Base-by-base conservation (phyloP, 2,797 vertebrate species). In the Centropyge bicolor region DNA sequence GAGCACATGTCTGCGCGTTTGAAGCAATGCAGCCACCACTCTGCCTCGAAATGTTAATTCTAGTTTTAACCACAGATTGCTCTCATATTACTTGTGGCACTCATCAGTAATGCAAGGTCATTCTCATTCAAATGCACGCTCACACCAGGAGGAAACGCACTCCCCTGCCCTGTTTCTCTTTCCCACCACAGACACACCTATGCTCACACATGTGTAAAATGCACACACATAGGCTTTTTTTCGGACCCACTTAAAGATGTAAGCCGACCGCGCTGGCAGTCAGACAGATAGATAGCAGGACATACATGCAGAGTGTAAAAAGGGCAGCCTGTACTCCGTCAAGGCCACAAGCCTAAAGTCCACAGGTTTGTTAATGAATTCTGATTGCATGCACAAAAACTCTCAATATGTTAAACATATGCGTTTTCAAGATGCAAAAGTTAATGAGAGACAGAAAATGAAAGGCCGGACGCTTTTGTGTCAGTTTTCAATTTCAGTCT, bases 31-130 rank as follows among this genome's bases (percentile, higher is more conserved):
- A 86, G 89, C 73, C 84, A 80, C 78, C 65, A 60, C 80, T 86
- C 84, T 75, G 63, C 85, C 86, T 86, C 70, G 81, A 91, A 91
- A 92, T 89, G 85, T 89, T 88, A 76, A 83, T 73, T 89, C 88
- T 89, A 54, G 68, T 82, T 82, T 85, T 82, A 88, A 92, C 92
- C 86, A 6, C 93, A 67, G 62, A 89, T 87, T 57, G 90, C 84
- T 89, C 91, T 94, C 93, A 83, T 87, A 70, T 95, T 95, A 89
- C 93, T 92, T 88, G 88, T 91, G 90, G 91, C 91, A 91, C 87
- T 90, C 91, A 85, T 93, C 91, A 93, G 91, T 89, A 91, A 94
- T 92, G 92, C 90, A 65, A 92, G 94, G 94, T 94, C 92, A 93
- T 93, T 92, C 92, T 93, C 92, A 94, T 93, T 94, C 89, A 92